These are phyloP conservation scores for Petroica traversi DNA, from an alignment of 2,113 vertebrate genomes.

Conservation along the genomic window DNA sequence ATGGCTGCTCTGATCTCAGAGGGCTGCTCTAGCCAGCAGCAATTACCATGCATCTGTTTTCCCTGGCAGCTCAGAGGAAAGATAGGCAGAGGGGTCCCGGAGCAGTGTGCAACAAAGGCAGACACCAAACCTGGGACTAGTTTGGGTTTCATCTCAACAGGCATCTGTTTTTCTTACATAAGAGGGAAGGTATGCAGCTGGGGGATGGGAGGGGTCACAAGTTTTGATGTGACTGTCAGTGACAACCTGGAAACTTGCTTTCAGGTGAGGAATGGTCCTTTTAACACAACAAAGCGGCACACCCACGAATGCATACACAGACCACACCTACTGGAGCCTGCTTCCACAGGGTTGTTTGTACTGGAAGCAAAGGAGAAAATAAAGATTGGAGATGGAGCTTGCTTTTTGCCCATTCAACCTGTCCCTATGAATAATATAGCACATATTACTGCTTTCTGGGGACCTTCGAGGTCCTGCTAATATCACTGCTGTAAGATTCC, in stretches of 20 bases:
- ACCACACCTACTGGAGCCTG: slow-evolving; percentile 40
- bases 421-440: not conserved
- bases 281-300: slow-evolving; percentile 48
- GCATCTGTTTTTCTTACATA: not conserved
- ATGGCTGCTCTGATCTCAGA: fast-evolving
- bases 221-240: slow-evolving; percentile 41
- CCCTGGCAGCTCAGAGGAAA: not conserved
- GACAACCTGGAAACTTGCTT: slow-evolving; percentile 49
- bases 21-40: not conserved
- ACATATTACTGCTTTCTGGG: not conserved
- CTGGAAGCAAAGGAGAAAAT: slow-evolving; percentile 14
- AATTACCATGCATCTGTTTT: not conserved
- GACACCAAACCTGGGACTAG: not conserved
- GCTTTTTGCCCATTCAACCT: not conserved
- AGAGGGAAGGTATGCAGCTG: slow-evolving; percentile 2
- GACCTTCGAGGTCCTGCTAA: not conserved
- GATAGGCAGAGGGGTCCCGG: not conserved
- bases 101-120: not conserved
- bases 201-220: slow-evolving; percentile 25
- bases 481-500: not conserved
- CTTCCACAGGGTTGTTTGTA: slow-evolving; percentile 32
- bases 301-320: slow-evolving; percentile 27
- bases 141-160: not conserved
- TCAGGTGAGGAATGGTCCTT: slow-evolving; percentile 59
- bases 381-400: not conserved